Base-by-base conservation (phyloP, 2,797 vertebrate species). In the Siniperca scherzeri region DNA sequence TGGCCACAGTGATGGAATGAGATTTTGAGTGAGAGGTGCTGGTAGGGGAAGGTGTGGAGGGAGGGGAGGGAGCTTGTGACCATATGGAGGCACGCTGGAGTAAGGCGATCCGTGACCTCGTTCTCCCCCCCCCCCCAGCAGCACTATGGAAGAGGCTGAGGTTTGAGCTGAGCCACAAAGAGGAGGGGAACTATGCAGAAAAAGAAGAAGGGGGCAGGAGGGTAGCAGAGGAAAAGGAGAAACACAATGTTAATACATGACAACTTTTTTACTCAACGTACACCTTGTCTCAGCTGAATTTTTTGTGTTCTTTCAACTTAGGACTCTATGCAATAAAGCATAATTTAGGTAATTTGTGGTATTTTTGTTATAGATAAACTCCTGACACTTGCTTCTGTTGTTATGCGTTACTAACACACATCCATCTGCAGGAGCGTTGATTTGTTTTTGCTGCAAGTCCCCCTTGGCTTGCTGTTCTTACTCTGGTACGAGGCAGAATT, bases 1-100 rank as follows among this genome's bases (percentile, higher is more conserved):
- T 91, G 86, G 86, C 86, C 52, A 27, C 77, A 90, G 91, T 92
- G 91, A 92, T 91, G 93, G 90, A 94, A 94, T 94, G 93, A 92
- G 88, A 81, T 80, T 93, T 87, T 83, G 85, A 92, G 86, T 75
- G 86, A 88, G 88, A 70, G 70, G 78, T 88, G 81, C 62, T 85
- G 70, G 70, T 59, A 53, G 64, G 70, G 85, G 44, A 87, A 81
- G 89, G 84, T 84, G 84, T 73, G 56, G 66, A 27, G 46, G 53
- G 72, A 9, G 30, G 46, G 4, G 46, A 3, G 56, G n/a, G 30
- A 30, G 65, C 19, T 7, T 68, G 50, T 74, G 86, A 73, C 81
- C 84, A 87, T 86, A 89, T 64, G 61, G 78, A 88, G 78, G 73
- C 72, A 86, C 82, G 79, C 82, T 80, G 79, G 80, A 88, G 90